Conservation (phyloP, 2,113 vertebrate species). For the Ptilonorhynchus violaceus region DNA sequence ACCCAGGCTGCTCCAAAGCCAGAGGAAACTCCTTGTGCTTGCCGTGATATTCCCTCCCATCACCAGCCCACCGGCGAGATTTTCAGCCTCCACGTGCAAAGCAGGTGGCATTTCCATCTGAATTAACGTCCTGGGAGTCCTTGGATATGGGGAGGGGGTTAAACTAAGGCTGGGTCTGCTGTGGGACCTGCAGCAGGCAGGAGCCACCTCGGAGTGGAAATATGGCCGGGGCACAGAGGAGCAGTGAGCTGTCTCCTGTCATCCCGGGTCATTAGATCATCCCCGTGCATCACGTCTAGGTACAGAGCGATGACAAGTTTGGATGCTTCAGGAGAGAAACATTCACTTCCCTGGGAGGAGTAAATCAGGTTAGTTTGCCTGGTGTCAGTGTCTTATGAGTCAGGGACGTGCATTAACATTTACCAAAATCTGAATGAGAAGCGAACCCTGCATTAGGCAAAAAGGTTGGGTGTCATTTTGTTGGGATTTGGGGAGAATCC, state of each 20-base stretch:
- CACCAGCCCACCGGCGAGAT: accelerated
- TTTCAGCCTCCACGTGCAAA: neutral
- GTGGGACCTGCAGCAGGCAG: neutral
- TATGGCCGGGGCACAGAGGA: neutral
- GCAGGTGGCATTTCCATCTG: neutral
- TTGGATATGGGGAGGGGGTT: neutral
- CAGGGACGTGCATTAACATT: neutral
- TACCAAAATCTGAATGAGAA: neutral
- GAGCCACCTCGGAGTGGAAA: neutral
- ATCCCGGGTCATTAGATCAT: neutral
- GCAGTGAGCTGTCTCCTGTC: neutral
- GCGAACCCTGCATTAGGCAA: neutral
- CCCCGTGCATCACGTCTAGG: neutral
- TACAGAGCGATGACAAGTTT: neutral
- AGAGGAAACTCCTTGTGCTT: neutral
- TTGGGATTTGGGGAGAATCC: neutral
- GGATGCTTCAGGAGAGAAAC: constrained; percentile 19
- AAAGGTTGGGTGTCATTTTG: neutral
- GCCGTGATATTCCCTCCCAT: accelerated
- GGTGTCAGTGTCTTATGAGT: neutral
- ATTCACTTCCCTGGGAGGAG: neutral
- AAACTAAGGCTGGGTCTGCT: neutral
- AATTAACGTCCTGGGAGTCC: neutral
- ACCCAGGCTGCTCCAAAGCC: neutral
- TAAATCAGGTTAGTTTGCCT: neutral